Evolutionary conservation across 2,888 invertebrate genomes (phyloP), one percentile per base, ranked within the genome.

Genomic region (Leptopterna dolabrata): DNA sequence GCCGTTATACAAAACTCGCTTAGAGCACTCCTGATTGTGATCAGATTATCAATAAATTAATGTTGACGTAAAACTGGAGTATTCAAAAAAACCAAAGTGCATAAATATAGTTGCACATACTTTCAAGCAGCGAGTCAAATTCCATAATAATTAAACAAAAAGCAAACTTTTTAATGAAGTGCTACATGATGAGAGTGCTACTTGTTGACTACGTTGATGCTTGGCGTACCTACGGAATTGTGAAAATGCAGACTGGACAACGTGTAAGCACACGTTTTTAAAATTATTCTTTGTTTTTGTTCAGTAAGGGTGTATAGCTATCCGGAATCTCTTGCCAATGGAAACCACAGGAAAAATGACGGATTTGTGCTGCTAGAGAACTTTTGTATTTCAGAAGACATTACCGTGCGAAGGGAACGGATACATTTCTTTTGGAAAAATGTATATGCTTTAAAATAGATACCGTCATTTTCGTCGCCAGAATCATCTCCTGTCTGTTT

Each of bases 401-500:
- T 36, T 7, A 36, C 19, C 3, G 9, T 63, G 4, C 11, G 63
- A 19, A 19, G 24, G 24, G 2, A 63, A 63, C 63, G 24, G 24
- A 24, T 27, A 63, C 19, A 63, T 27, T 63, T 63, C 63, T 63
- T 63, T 63, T 63, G 63, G 27, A 13, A 47, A 63, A 63, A 63
- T 63, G 19, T n/a, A 47, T 13, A 47, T 47, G 63, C 24, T 63
- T 63, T 24, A 24, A 63, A 63, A 63, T 89, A 88, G 84, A 87
- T 89, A 89, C 89, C 89, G 78, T 89, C 88, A 71, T 43, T 78
- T 84, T 89, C 88, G 63, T 89, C 89, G 71, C 86, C 81, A 63
- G 92, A 92, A 89, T 92, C 89, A 43, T 89, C 89, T 83, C 84
- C 89, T 29, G 76, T 87, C 14, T 88, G 87, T 81, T 88, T 87